Base-by-base conservation (phyloP, 2,888 invertebrate genomes). In the Melinopterus prodromus region DNA sequence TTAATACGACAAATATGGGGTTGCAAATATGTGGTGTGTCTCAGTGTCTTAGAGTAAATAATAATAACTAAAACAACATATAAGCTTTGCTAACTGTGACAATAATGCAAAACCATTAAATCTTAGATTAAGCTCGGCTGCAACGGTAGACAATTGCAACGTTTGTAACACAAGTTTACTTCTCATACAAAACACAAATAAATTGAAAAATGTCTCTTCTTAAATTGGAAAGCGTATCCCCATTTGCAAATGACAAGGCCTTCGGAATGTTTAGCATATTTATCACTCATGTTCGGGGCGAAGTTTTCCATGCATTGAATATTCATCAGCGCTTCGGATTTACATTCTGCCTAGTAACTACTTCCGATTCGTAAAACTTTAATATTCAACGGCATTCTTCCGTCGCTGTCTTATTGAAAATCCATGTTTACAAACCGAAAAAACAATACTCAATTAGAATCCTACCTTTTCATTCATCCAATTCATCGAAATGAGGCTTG, bases 211-310 rank as follows among this genome's bases (percentile, higher is more conserved):
- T 53, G 53, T 53, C 12, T n/a, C 3, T 53, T 53, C 53, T 53
- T 53, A 53, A 53, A 53, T 53, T 12, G 53, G 53, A 53, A 53
- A 53, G 53, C 53, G 53, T 53, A 9, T 4, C 53, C 53, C 53
- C 53, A 53, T 53, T 53, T 53, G 53, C 53, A 53, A 53, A 53
- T 53, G 53, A 53, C 53, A 53, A 53, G 5, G 9, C 53, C 12
- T 53, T 53, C 53, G 53, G 53, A 53, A 53, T 53, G 53, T 53
- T 53, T 53, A 53, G 53, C 53, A 53, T 53, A 53, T 53, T 53
- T 53, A 53, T 53, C 53, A 53, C 53, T 53, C 53, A 53, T 53
- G 53, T 53, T 53, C 53, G 53, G 53, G 53, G 53, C 53, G 53
- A 4, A 53, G 12, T 53, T 53, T 53, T 53, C 53, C 53, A 53